phyloP scores from a whole-genome alignment of 2,888 invertebrate genomes.

The Drosophila colorata region DNA sequence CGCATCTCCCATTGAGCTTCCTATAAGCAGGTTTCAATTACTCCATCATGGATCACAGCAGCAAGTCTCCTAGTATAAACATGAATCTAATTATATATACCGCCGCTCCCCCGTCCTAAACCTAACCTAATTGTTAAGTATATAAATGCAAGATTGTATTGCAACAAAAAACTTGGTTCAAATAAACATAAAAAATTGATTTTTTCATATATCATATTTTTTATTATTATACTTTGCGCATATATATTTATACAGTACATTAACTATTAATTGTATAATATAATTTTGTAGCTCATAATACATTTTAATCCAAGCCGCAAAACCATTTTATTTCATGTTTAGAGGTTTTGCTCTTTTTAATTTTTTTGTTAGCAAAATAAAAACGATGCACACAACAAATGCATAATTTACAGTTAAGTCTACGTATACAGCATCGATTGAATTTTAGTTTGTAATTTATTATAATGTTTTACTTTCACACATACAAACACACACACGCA shows the following conservation, averaged over 20 bases:
- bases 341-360: conserved; percentile 35
- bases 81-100: conserved; percentile 38
- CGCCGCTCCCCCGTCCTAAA: conserved; percentile 22
- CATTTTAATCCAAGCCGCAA: conserved; percentile 60
- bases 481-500: conserved; percentile 29
- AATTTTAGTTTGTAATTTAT: conserved; percentile 73
- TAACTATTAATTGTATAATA: conserved; percentile 66
- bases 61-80: conserved; percentile 23
- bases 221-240: conserved; percentile 61
- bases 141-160: conserved; percentile 49
- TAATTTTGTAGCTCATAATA: conserved; percentile 59
- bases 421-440: conserved; percentile 54
- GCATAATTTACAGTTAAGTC: conserved; percentile 72
- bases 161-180: conserved; percentile 53
- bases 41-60: conserved; percentile 23
- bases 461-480: conserved; percentile 61
- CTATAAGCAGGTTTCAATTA: conserved; percentile 66
- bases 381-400: conserved; percentile 47
- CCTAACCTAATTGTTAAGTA: conserved; percentile 29
- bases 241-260: conserved; percentile 61
- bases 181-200: conserved; percentile 40
- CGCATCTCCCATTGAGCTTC: conserved; percentile 44
- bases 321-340: conserved; percentile 53
- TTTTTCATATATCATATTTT: conserved; percentile 41
- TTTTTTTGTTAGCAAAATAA: conserved; percentile 57